Base-by-base conservation (phyloP, 2,113 vertebrate genomes). In the Pica pica region DNA sequence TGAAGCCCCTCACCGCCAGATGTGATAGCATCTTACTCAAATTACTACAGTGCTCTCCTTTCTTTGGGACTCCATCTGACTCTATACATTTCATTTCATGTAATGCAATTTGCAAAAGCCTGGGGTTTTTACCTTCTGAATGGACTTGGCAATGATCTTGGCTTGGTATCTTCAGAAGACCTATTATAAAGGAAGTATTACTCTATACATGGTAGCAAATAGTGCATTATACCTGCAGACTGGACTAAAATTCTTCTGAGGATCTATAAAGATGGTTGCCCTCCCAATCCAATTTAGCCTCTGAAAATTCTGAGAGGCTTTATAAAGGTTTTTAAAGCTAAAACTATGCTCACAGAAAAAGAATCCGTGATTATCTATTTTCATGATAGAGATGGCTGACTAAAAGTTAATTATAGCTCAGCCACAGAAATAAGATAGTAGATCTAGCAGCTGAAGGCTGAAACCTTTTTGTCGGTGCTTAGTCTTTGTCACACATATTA, bases 361-460 rank as follows among this genome's bases (percentile, higher is more conserved):
- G 69, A 87, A 64, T 83, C 71, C 55, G 23, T 39, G 56, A 42
- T 94, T 94, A 70, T 79, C 42, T 86, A 1, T 59, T 93, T 84
- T 75, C 11, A n/a, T 80, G 64, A 88, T 33, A 61, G 35, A 93
- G 57, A 42, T 80, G 56, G 30, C 59, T 94, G 86, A 59, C 76
- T 90, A 77, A 63, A 95, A 87, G 78, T 87, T 94, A 95, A 83
- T 91, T 93, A 89, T 44, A 87, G 76, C 64, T 94, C 46, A 81
- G 79, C 18, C 26, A 60, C 46, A 83, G 68, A 83, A 94, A 63
- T 80, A 83, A 75, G 56, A 78, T 86, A 44, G 68, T 75, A 83
- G 59, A 80, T 88, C 16, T 93, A 20, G 42, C 19, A 93, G 63
- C 76, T 92, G 33, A 90, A 83, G 56, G 60, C 79, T 94, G 76